These are phyloP conservation scores for Laterallus jamaicensis DNA, from an alignment of 2,113 vertebrate species.

Conservation along the genomic window DNA sequence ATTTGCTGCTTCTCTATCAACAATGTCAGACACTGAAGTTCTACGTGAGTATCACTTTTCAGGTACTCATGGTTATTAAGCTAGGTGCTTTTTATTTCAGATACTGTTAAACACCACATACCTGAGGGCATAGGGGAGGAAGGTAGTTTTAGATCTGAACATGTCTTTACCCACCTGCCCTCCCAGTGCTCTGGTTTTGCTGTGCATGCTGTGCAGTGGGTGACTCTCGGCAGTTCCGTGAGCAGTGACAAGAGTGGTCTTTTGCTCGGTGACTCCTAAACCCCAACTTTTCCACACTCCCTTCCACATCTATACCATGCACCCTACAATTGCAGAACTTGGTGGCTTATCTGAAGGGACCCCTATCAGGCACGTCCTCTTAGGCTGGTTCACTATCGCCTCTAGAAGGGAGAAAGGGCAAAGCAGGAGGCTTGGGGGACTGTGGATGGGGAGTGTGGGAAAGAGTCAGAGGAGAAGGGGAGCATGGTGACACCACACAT, in stretches of 20 bases:
- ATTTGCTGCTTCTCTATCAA: not conserved
- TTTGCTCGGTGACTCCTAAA: not conserved
- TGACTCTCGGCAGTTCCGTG: not conserved
- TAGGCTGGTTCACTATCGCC: not conserved
- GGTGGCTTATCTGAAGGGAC: not conserved
- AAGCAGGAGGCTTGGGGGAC: not conserved
- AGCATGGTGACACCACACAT: not conserved
- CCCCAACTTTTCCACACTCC: not conserved
- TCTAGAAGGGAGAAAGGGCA: not conserved
- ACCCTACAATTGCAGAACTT: not conserved
- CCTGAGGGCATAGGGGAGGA: not conserved
- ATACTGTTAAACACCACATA: not conserved
- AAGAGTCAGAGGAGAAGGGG: not conserved
- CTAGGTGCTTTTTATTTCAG: not conserved
- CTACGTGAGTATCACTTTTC: not conserved
- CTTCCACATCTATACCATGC: not conserved
- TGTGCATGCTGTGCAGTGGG: not conserved
- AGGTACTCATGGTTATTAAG: not conserved
- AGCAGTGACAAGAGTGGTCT: not conserved
- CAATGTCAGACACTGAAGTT: not conserved
- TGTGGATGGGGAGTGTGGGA: too few species aligned
- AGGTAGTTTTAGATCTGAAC: not conserved
- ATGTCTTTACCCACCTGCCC: not conserved
- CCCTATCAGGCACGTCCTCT: too few species aligned
- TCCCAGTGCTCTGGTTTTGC: not conserved